phyloP scores from a whole-genome alignment of 2,113 vertebrate genomes.

The Rhinogobius similis region DNA sequence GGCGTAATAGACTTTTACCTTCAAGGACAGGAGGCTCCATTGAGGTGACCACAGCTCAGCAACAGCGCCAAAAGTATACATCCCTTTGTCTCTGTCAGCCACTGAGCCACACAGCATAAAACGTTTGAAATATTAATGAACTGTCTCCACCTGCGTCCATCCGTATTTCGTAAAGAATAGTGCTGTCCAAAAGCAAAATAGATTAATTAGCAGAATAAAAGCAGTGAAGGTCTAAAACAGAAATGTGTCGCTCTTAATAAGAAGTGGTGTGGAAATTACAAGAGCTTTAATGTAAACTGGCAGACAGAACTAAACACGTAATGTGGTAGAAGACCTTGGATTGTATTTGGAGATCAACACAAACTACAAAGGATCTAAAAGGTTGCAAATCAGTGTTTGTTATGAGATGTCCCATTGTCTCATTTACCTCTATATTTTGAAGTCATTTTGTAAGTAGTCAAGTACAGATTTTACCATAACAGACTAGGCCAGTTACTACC shows the following conservation, averaged over 20 bases:
- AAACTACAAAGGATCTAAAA: too few species aligned
- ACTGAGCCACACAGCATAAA: background rate
- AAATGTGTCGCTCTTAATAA: background rate
- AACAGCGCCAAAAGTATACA: background rate
- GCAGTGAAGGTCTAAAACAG: too few species aligned
- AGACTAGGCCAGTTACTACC: too few species aligned
- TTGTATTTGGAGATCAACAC: background rate
- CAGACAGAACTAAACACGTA: background rate
- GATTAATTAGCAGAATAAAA: background rate
- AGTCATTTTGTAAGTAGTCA: too few species aligned
- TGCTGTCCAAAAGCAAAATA: constrained; percentile 2
- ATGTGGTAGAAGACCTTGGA: background rate
- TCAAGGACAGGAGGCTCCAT: background rate
- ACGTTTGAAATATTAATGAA: constrained; percentile 1
- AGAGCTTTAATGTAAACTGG: background rate
- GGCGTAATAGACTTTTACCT: background rate
- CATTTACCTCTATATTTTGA: too few species aligned
- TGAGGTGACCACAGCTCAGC: constrained; percentile 2
- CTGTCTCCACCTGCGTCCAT: background rate
- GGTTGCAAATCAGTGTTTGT: too few species aligned
- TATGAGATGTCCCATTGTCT: too few species aligned
- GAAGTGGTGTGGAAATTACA: background rate
- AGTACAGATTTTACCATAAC: too few species aligned
- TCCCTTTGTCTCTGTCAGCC: constrained; percentile 13
- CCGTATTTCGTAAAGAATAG: background rate